These are phyloP conservation scores for Arnoldichthys spilopterus DNA, from an alignment of 2,797 vertebrate species.

Conservation along the genomic window DNA sequence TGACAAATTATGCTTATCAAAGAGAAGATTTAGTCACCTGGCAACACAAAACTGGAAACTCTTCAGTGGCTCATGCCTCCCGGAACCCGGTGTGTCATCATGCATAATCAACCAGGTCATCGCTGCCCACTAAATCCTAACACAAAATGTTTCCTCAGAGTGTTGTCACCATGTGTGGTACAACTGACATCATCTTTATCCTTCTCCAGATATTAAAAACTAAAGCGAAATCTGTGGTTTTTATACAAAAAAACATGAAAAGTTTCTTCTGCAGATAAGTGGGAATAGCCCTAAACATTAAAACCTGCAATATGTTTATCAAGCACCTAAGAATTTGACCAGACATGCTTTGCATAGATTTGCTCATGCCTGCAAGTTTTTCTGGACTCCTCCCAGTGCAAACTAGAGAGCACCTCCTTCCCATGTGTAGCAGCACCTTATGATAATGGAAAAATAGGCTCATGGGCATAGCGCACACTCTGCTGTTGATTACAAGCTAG, in stretches of 20 bases:
- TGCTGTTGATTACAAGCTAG: slow-evolving; percentile 45
- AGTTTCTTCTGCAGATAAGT: not conserved
- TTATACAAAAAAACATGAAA: not conserved
- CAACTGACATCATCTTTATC: slow-evolving; percentile 24
- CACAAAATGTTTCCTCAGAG: slow-evolving; percentile 50
- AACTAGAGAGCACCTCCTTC: slow-evolving; percentile 26
- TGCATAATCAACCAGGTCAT: slow-evolving; percentile 57
- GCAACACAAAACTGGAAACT: slow-evolving; percentile 42
- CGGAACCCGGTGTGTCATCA: slow-evolving; percentile 54
- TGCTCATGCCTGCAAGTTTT: slow-evolving; percentile 12
- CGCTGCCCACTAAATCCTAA: slow-evolving; percentile 53
- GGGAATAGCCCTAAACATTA: not conserved
- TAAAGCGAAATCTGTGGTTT: slow-evolving; percentile 9
- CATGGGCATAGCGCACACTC: slow-evolving; percentile 66
- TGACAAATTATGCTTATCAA: slow-evolving; percentile 33
- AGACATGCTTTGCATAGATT: not conserved
- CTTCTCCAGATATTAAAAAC: slow-evolving; percentile 25
- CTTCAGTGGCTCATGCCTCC: slow-evolving; percentile 37
- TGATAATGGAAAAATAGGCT: slow-evolving; percentile 71
- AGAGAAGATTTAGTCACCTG: slow-evolving; percentile 49
- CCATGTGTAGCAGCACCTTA: slow-evolving; percentile 62
- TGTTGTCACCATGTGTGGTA: slow-evolving; percentile 44
- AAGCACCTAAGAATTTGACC: not conserved
- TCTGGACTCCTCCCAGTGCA: slow-evolving; percentile 11
- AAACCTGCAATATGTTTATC: not conserved